phyloP scores from a whole-genome alignment of 2,888 invertebrate species.

The Synanthedon myopaeformis region DNA sequence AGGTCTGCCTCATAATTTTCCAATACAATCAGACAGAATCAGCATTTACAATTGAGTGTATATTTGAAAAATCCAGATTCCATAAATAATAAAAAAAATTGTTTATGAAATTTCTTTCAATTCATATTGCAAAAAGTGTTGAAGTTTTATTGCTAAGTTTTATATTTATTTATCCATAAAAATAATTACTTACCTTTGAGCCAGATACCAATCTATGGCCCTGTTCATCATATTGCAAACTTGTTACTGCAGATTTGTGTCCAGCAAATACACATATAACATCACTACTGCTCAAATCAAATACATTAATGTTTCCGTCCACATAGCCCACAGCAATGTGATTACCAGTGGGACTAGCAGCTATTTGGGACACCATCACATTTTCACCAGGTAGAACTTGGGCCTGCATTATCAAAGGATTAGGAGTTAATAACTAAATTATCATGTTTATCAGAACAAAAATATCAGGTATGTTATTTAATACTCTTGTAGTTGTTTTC shows the following conservation, averaged over 20 bases:
- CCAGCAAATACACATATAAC: constrained; percentile 81
- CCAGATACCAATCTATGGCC: constrained; percentile 92
- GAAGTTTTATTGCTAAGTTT: too few relatives aligned
- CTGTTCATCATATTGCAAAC: constrained; percentile 83
- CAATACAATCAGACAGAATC: too few relatives aligned
- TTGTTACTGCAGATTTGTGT: constrained; percentile 87
- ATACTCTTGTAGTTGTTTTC: too few relatives aligned
- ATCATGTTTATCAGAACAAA: too few relatives aligned
- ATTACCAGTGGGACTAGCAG: constrained; percentile 80
- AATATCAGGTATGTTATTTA: too few relatives aligned
- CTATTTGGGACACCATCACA: constrained; percentile 80
- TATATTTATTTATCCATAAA: neutral
- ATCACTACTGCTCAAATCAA: constrained; percentile 80
- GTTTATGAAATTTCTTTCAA: too few relatives aligned
- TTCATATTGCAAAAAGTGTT: neutral
- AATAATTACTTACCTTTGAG: constrained; percentile 72
- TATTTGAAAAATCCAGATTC: too few relatives aligned
- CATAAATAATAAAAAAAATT: too few relatives aligned
- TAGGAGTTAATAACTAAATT: too few relatives aligned
- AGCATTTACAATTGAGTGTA: too few relatives aligned
- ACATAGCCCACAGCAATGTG: constrained; percentile 92
- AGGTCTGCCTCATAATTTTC: too few relatives aligned
- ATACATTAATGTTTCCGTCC: constrained; percentile 89
- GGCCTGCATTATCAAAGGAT: constrained; percentile 57
- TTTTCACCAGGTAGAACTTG: constrained; percentile 85